phyloP scores from a whole-genome alignment of 2,113 vertebrate species.

The Cricetomys ansorgei region DNA sequence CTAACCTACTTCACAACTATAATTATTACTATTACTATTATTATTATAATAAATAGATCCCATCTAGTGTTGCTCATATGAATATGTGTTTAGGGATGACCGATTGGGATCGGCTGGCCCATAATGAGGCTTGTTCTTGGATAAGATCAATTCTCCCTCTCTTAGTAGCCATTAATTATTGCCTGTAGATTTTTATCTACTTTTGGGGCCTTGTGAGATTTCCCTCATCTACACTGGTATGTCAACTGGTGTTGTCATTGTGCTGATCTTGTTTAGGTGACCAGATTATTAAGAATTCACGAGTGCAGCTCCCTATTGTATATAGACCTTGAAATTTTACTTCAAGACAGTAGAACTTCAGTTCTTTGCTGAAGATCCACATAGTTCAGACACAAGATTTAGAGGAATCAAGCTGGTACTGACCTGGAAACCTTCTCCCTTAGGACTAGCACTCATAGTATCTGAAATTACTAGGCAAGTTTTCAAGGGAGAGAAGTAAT shows the following conservation, averaged over 20 bases:
- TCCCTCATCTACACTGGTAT: background rate
- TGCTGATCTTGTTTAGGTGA: background rate
- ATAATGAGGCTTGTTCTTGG: background rate
- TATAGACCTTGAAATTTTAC: background rate
- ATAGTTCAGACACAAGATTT: background rate
- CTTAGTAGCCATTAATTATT: background rate
- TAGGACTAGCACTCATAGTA: background rate
- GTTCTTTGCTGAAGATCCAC: background rate
- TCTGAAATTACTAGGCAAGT: background rate
- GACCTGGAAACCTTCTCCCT: background rate
- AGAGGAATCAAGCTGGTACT: background rate
- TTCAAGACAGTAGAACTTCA: background rate
- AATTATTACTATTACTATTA: background rate
- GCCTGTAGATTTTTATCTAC: background rate
- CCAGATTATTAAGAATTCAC: background rate
- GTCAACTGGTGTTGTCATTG: background rate
- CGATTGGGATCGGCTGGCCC: background rate
- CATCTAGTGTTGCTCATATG: background rate
- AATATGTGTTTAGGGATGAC: background rate
- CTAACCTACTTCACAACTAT: background rate
- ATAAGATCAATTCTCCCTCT: background rate
- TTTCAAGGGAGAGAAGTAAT: background rate
- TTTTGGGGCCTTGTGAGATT: background rate
- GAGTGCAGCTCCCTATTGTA: background rate
- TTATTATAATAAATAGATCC: too few species aligned